Percentiles rank a stretch among this genome's conserved stretches.
phyloP scores from a whole-genome alignment of 2,797 vertebrate species.

The Clarias platycephalus region DNA sequence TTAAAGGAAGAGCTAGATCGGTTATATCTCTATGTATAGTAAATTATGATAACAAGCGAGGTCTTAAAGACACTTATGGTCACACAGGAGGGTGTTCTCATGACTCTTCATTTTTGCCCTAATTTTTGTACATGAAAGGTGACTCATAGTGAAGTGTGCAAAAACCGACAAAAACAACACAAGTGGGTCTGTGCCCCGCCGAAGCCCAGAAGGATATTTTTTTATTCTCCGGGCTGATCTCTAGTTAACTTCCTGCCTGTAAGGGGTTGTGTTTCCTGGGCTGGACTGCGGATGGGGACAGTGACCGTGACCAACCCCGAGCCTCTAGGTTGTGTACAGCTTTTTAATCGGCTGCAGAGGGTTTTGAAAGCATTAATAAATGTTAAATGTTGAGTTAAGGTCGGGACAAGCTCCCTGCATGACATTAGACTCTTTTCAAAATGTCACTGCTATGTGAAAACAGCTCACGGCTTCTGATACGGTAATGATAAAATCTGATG shows the following conservation, averaged over 20 bases:
- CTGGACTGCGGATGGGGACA: conserved; percentile 50
- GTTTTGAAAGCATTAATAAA: conserved; percentile 21
- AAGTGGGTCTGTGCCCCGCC: conserved; percentile 56
- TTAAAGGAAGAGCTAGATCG: not conserved
- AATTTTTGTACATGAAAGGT: conserved; percentile 69
- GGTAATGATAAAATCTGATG: not conserved
- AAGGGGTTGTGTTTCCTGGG: conserved; percentile 68
- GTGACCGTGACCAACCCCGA: conserved; percentile 21
- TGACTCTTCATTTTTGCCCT: conserved; percentile 55
- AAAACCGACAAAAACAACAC: conserved; percentile 70
- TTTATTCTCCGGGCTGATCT: conserved; percentile 68
- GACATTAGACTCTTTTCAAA: conserved; percentile 1
- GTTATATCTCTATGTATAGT: not conserved
- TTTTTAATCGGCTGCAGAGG: conserved; percentile 27
- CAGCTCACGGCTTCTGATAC: not conserved
- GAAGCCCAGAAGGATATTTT: conserved; percentile 62
- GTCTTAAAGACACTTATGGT: not conserved
- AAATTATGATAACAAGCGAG: not conserved
- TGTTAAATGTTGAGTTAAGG: not conserved
- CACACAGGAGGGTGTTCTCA: not conserved
- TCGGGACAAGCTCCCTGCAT: not conserved
- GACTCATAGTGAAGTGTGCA: conserved; percentile 73
- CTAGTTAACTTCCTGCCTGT: conserved; percentile 68
- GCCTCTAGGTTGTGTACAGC: conserved; percentile 18
- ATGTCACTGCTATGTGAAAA: not conserved